phyloP scores from a whole-genome alignment of 1,140 invertebrate species.

The Capitella teleta region DNA sequence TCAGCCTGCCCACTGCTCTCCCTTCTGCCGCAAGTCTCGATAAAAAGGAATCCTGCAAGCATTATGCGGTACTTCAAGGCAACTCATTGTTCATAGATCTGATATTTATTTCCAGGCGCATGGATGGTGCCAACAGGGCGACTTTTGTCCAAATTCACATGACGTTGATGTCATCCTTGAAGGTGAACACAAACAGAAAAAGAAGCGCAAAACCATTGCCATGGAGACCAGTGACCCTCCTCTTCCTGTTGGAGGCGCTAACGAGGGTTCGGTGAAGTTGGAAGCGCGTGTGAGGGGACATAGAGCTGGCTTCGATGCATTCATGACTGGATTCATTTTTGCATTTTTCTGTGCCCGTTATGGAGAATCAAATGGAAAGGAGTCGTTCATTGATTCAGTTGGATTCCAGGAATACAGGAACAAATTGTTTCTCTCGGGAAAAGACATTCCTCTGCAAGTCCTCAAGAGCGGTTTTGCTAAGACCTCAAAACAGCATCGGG shows the following conservation, averaged over 20 bases:
- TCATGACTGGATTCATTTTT: slow-evolving; percentile 45
- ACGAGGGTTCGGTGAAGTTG: not conserved
- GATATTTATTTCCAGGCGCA: slow-evolving; percentile 25
- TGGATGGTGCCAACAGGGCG: slow-evolving; percentile 36
- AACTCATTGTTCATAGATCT: too few relatives aligned
- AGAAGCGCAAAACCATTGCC: not conserved
- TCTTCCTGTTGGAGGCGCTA: not conserved
- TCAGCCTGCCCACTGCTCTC: too few relatives aligned
- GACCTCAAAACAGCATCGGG: slow-evolving; percentile 26
- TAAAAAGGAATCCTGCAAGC: too few relatives aligned
- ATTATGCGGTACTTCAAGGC: too few relatives aligned
- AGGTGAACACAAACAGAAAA: slow-evolving; percentile 12
- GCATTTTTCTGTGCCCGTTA: slow-evolving; percentile 24
- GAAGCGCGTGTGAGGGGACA: slow-evolving; percentile 20
- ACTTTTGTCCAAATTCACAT: slow-evolving; percentile 34
- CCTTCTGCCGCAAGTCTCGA: too few relatives aligned
- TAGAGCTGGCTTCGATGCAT: slow-evolving; percentile 44
- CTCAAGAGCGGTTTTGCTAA: slow-evolving; percentile 34
- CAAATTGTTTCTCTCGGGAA: slow-evolving; percentile 38
- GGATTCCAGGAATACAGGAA: slow-evolving; percentile 19
- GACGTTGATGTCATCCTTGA: slow-evolving; percentile 35
- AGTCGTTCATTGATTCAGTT: slow-evolving; percentile 3
- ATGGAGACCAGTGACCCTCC: not conserved
- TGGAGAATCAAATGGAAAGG: slow-evolving; percentile 16
- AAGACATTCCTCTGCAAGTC: slow-evolving; percentile 36